phyloP scores from a whole-genome alignment of 2,797 vertebrate genomes.

The Scolopax bukidnonensis region DNA sequence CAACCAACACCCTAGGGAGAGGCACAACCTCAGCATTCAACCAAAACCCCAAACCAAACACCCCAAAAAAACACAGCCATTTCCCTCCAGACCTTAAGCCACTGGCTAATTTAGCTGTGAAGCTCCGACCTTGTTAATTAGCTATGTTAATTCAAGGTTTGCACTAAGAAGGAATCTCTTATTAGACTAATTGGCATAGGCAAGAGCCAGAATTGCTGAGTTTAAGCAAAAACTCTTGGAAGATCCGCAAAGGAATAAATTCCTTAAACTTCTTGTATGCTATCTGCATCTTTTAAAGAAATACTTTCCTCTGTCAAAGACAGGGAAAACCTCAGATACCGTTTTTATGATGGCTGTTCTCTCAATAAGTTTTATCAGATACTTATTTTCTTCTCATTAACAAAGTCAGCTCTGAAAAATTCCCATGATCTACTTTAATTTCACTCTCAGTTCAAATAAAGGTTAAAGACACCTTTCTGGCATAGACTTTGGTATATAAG shows the following conservation, averaged over 20 bases:
- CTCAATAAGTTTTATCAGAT: not conserved
- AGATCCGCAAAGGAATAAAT: not conserved
- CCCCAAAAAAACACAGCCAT: not conserved
- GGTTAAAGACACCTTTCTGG: not conserved
- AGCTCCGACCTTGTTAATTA: rapidly evolving
- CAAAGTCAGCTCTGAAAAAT: not conserved
- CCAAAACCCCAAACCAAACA: not conserved
- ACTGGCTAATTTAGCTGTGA: not conserved
- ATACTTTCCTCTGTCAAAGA: not conserved
- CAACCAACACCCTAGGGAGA: constrained; percentile 92
- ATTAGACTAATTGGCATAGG: not conserved
- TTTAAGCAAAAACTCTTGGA: not conserved
- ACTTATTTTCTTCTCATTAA: not conserved
- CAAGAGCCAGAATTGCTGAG: not conserved
- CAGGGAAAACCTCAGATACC: not conserved
- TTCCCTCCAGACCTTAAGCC: not conserved
- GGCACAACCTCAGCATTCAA: not conserved
- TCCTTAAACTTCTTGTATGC: not conserved
- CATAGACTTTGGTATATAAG: not conserved
- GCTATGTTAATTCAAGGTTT: not conserved
- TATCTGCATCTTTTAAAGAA: not conserved
- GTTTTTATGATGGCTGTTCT: not conserved
- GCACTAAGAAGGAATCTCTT: not conserved
- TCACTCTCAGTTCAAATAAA: not conserved
- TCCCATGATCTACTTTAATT: not conserved